Base-by-base conservation (phyloP, 1,140 invertebrate species). In the Mesaphorura yosii region DNA sequence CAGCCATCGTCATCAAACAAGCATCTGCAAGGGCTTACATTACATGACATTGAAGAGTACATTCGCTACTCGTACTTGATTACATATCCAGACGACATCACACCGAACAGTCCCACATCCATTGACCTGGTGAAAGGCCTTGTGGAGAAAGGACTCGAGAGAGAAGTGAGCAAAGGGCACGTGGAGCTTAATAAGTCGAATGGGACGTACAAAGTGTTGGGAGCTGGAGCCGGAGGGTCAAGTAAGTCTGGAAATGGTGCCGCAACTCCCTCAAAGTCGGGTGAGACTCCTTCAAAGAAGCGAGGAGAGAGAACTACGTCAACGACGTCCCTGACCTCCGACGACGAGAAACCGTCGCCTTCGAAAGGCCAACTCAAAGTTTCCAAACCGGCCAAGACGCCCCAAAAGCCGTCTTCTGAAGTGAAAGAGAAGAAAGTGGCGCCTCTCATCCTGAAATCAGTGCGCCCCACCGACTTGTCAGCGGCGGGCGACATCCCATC, bases 21-120 rank as follows among this genome's bases (percentile, higher is more conserved):
- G 14, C 42, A 1, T n/a, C n/a, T n/a, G 6, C 28, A 12, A 22
- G 60, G 60, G 12, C 55, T 53, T 27, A 51, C 51, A n/a, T 26
- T 59, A 20, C 38, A 23, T 6, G 42, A 54, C 25, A 57, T 63
- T 27, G 41, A 42, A 19, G 57, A 63, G 31, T 63, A 63, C 39
- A 31, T 63, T 2, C 41, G 47, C 3, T 51, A 59, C 14, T 63
- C 61, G 12, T 55, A 63, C 38, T 38, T 59, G 3, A 51, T 59
- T 23, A 38, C 23, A 15, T 58, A 54, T 25, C 40, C 57, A 0
- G 46, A 29, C 20, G 52, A 46, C n/a, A 38, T 25, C 22, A 56
- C 34, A 10, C 4, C 23, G 22, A 5, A 12, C 45, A 47, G 28
- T 25, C n/a, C 42, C 25, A 10, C 41, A 23, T 44, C 31, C 7